Evolutionary conservation across 2,113 vertebrate genomes (phyloP).

Genomic region (Fregetta grallaria): DNA sequence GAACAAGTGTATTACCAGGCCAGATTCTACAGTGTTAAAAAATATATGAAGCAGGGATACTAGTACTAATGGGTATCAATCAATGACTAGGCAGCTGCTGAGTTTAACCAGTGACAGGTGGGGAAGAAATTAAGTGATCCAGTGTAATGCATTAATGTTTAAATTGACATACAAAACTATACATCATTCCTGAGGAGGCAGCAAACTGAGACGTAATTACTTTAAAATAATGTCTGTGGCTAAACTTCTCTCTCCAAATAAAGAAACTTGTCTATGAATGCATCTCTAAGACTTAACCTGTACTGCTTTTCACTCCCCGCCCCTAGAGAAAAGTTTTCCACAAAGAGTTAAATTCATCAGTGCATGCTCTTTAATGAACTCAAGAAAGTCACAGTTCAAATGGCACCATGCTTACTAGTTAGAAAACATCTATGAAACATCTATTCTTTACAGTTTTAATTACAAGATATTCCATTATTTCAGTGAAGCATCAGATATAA

Average conservation of each 20-base stretch:
- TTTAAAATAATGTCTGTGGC: neutral
- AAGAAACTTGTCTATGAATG: neutral
- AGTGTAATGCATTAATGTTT: neutral
- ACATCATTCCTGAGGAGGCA: neutral
- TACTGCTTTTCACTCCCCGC: neutral
- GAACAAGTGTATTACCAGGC: neutral
- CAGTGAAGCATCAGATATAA: neutral
- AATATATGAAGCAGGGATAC: neutral
- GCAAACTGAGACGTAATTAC: neutral
- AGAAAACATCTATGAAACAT: conserved; percentile 14
- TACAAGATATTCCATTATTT: neutral
- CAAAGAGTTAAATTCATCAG: neutral
- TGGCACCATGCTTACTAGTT: neutral
- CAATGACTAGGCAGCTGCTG: neutral
- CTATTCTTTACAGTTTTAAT: neutral
- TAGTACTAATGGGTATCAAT: neutral
- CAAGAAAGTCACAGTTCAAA: neutral
- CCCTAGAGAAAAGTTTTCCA: neutral
- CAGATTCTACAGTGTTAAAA: neutral
- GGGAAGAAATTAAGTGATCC: neutral
- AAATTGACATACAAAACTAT: neutral
- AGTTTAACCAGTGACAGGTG: neutral
- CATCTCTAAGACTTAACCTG: neutral
- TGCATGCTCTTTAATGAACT: conserved; percentile 41
- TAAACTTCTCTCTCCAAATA: neutral